Conservation (phyloP, 2,888 invertebrate genomes). For the Onthophagus sagittarius region DNA sequence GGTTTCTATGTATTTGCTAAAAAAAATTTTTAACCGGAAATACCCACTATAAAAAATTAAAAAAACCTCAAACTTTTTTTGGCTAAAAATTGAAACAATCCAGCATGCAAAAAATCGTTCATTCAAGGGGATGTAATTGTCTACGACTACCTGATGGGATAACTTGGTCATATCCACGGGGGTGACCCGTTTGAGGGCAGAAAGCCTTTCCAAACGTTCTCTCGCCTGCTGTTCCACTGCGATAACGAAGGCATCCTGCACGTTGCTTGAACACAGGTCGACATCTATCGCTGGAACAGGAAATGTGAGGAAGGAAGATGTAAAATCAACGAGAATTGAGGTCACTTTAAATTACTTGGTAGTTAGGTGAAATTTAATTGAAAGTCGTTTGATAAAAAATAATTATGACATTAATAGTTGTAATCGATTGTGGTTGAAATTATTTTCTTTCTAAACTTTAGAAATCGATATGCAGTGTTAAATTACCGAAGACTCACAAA, state of each 20-base stretch:
- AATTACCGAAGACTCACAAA: constrained; percentile 11
- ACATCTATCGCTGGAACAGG: constrained; percentile 70
- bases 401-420: neutral
- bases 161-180: constrained; percentile 91
- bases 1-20: neutral
- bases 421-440: neutral
- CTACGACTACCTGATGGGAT: constrained; percentile 68
- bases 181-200: constrained; percentile 88
- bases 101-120: constrained; percentile 1
- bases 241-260: constrained; percentile 97
- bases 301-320: neutral
- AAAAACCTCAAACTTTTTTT: neutral
- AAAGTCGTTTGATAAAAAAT: neutral
- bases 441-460: neutral
- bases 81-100: neutral
- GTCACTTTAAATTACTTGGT: neutral
- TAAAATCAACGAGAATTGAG: neutral
- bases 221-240: constrained; percentile 94
- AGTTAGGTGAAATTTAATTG: neutral
- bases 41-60: neutral
- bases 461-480: constrained; percentile 9
- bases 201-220: constrained; percentile 86
- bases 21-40: neutral
- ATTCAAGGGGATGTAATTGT: constrained; percentile 5
- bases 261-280: constrained; percentile 69